Percentiles rank a stretch among this genome's conserved stretches.
phyloP scores from a whole-genome alignment of 2,797 vertebrate genomes.

The Gymnopithys bicolor region DNA sequence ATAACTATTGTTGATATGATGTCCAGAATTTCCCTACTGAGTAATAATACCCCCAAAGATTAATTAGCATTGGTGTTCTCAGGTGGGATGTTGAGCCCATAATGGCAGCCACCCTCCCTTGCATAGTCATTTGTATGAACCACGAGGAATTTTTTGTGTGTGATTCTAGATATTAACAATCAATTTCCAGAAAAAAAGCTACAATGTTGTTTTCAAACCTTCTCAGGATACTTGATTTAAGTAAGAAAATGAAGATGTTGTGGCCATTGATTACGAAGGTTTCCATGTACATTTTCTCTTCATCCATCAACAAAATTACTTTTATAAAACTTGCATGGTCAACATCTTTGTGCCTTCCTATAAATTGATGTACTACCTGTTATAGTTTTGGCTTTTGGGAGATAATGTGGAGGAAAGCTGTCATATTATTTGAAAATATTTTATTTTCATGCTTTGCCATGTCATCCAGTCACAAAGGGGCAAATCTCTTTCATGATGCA shows the following conservation, averaged over 20 bases:
- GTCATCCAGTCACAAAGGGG: background rate
- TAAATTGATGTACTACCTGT: background rate
- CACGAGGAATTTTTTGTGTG: background rate
- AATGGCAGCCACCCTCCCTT: slow-evolving; percentile 53
- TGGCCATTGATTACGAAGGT: background rate
- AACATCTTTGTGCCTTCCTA: background rate
- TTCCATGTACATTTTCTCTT: background rate
- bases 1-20: background rate
- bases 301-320: background rate
- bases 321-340: background rate
- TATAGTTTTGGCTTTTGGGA: background rate
- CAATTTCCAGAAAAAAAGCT: background rate
- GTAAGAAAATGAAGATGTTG: background rate
- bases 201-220: background rate
- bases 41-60: slow-evolving; percentile 9
- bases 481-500: background rate
- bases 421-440: background rate
- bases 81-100: slow-evolving; percentile 26
- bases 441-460: background rate
- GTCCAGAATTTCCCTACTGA: slow-evolving; percentile 5
- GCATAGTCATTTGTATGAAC: slow-evolving; percentile 1
- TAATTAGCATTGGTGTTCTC: background rate
- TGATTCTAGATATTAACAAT: background rate
- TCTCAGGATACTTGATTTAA: background rate
- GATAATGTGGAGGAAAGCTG: background rate